Base-by-base conservation (phyloP, 2,888 invertebrate species). In the Agrenia bidenticulata region DNA sequence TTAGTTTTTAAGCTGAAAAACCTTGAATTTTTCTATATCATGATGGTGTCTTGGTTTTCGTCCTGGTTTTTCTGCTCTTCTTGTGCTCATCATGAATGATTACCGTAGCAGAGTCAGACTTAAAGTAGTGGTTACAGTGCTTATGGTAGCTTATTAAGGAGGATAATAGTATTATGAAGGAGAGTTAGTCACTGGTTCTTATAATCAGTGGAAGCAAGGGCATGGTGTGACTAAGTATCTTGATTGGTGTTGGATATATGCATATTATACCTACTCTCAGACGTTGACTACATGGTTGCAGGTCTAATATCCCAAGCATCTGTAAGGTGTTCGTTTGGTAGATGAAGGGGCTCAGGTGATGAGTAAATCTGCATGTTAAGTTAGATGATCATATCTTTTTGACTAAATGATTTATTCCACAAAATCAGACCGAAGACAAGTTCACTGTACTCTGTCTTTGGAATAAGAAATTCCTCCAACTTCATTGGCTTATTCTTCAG, bases 321-420 rank as follows among this genome's bases (percentile, higher is more conserved):
- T 24, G 15, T 15, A 45, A 45, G 45, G 45, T 45, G 45, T 19
- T 45, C 45, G 9, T 17, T 45, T 45, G 51, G 51, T 4, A 51
- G 51, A 23, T 51, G 24, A 51, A 17, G 51, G 19, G 45, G n/a
- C 45, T 45, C 45, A 32, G 19, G 45, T 45, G 45, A 50, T 32
- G 26, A 63, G 55, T 56, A 39, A 57, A 62, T 63, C 62, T 63
- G 66, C 62, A 62, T 62, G 58, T 53, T 63, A 56, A 69, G 65
- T 63, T 65, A 57, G 66, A 63, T 66, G 67, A 61, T 57, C 56
- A 66, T 68, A 66, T 72, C 67, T 69, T 72, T 69, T 62, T 61
- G 73, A 60, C 32, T 59, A 72, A 73, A 69, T 75, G 75, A 75
- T 73, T 75, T 73, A 75, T 75, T 72, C 70, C 63, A 64, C 60